Evolutionary conservation across 2,888 invertebrate species (phyloP), one percentile per base, ranked within the genome.

Genomic region (Phanerotoma sp.): DNA sequence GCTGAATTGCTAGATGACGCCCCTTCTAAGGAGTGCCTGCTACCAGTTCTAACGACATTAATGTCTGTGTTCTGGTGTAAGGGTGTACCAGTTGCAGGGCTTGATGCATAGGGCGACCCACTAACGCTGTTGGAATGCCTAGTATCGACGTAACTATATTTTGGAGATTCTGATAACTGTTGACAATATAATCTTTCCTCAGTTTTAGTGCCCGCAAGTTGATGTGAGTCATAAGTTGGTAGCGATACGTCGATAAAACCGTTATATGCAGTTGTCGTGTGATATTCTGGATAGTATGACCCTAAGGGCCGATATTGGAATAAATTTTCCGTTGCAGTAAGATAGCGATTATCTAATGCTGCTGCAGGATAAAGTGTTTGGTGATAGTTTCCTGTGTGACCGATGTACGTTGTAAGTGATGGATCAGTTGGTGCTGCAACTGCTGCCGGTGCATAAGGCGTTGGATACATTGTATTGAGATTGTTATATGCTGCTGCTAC

Each of bases 231-330:
- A 73, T 89, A 89, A 2, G 87, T 81, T 16, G 86, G 82, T 9
- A 87, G 81, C 1, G 87, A 84, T 61, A 89, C 87, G 69, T 89
- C 89, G 56, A 93, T 81, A 77, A 93, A 93, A 4, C 93, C 93
- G 68, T 93, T 93, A 38, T 89, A 86, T 3, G 87, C 82, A 6
- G 88, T 83, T 38, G 88, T 84, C 64, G 88, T 88, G 66, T 86
- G 86, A 67, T 89, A 88, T 42, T 88, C 88, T 1, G 89, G 86
- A 70, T 90, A 90, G 75, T 93, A 93, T 4, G 86, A 83, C 33
- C 92, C 89, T 45, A 94, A 78, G n/a, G 93, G 88, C 61, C 93
- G 86, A 78, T 94, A 94, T 77, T 93, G 93, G 81, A 93, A 93
- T 68, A 94, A 83, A 71, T 93, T 93, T 70, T 93, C 93, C 9